Conservation (phyloP, 1,140 invertebrate genomes). For the Temnothorax curvispinosus region DNA sequence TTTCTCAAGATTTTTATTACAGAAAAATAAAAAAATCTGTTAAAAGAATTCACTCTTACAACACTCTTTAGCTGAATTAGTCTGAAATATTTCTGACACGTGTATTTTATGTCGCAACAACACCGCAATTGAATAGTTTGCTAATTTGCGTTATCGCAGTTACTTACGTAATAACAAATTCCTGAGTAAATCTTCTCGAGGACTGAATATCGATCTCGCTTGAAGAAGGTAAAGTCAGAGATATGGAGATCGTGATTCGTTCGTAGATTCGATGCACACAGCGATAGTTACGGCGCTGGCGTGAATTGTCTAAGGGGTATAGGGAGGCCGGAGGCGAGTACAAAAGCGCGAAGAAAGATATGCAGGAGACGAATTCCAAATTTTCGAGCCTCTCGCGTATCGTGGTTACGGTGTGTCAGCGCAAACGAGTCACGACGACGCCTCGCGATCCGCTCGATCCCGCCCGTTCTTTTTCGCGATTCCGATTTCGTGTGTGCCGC, state of each 20-base stretch:
- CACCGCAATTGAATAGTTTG: not conserved
- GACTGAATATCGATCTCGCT: not conserved
- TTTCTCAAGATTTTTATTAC: not conserved
- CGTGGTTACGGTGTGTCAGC: not conserved
- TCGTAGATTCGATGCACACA: slow-evolving; percentile 18
- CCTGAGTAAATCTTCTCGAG: not conserved
- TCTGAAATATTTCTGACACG: not conserved
- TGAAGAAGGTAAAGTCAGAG: not conserved
- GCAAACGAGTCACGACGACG: not conserved
- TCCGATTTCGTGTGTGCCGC: slow-evolving; percentile 60
- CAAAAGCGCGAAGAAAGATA: not conserved
- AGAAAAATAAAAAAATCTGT: not conserved
- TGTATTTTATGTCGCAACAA: not conserved
- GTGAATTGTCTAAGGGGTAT: not conserved
- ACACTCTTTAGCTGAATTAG: not conserved
- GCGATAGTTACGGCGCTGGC: not conserved
- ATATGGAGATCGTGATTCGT: not conserved
- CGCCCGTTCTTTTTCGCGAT: slow-evolving; percentile 46
- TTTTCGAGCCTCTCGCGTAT: slow-evolving; percentile 32
- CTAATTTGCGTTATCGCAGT: not conserved
- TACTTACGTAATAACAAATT: not conserved
- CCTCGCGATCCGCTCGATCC: not conserved
- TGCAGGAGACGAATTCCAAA: not conserved
- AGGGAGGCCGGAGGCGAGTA: not conserved
- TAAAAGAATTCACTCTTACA: not conserved